Base-by-base conservation (phyloP, 2,797 vertebrate genomes). In the Notolabrus celidotus region DNA sequence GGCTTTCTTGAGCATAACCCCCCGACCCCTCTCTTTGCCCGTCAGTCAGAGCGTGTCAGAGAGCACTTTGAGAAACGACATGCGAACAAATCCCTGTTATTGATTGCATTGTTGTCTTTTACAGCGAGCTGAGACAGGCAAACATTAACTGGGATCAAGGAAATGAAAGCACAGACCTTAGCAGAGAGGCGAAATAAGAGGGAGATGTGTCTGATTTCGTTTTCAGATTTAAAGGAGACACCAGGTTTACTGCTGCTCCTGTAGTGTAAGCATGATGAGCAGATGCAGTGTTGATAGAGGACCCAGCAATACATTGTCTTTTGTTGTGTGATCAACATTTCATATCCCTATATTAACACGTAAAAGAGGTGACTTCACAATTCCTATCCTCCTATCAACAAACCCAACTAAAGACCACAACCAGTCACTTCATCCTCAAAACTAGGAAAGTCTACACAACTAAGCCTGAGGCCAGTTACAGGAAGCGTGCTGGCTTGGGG, bases 91-190 rank as follows among this genome's bases (percentile, higher is more conserved):
- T 1, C 22, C 6, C 33, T 14, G 15, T 10, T 70, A 74, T 71
- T 29, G 77, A 77, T 74, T 49, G 14, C 0, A 23, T 51, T 53
- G 36, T 11, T 16, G 52, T 39, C 42, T 20, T 5, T 20, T 51
- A 42, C 68, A 59, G 34, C 36, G 16, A 43, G 68, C 54, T 55
- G 79, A 71, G 54, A 31, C 33, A 66, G 34, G 43, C 46, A 84
- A 79, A 74, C 62, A 55, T 47, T 70, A 66, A 76, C 65, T 63
- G n/a, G 23, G 38, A 59, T n/a, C 20, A 45, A 67, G 51, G 59
- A 76, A 70, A 56, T 20, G 31, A 84, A 78, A 78, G 64, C 51
- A 25, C 22, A 34, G 50, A 49, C 25, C n/a, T 79, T 80, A 86
- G 58, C 68, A 57, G 1, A 19, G n/a, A 50, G 50, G 38, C 19